Evolutionary conservation across 2,113 vertebrate species (phyloP).

Genomic region (Callaeas wilsoni): DNA sequence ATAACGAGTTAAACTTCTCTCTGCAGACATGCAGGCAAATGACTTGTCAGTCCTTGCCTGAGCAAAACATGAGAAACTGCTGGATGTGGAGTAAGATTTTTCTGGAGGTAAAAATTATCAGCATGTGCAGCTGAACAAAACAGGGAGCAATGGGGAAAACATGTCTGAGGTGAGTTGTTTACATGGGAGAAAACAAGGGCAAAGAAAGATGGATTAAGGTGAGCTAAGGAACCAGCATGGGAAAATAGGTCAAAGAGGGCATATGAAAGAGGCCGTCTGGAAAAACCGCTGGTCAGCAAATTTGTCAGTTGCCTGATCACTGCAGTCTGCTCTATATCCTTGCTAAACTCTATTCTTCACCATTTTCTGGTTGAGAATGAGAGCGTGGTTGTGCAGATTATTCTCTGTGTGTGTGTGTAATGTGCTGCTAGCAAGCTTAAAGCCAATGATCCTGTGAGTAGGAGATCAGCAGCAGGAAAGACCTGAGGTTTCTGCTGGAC

Average conservation of each 20-base stretch:
- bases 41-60: neutral
- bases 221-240: neutral
- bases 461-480: neutral
- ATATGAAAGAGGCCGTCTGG: neutral
- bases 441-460: neutral
- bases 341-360: neutral
- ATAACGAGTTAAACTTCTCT: neutral
- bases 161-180: neutral
- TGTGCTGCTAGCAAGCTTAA: neutral
- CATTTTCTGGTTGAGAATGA: neutral
- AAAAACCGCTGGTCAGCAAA: neutral
- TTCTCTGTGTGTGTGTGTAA: neutral
- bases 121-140: neutral
- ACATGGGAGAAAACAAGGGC: neutral
- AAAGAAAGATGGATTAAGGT: neutral
- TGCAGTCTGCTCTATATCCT: neutral
- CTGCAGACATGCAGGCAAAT: neutral
- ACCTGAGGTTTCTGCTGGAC: neutral
- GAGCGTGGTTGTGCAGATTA: neutral
- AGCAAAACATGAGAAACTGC: neutral
- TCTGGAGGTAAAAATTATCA: neutral
- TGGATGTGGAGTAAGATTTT: accelerated
- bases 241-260: neutral
- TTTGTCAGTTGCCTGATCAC: neutral
- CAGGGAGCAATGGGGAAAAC: neutral